These are phyloP conservation scores for Paramormyrops hopkinsi DNA, from an alignment of 2,797 vertebrate species.

Conservation along the genomic window DNA sequence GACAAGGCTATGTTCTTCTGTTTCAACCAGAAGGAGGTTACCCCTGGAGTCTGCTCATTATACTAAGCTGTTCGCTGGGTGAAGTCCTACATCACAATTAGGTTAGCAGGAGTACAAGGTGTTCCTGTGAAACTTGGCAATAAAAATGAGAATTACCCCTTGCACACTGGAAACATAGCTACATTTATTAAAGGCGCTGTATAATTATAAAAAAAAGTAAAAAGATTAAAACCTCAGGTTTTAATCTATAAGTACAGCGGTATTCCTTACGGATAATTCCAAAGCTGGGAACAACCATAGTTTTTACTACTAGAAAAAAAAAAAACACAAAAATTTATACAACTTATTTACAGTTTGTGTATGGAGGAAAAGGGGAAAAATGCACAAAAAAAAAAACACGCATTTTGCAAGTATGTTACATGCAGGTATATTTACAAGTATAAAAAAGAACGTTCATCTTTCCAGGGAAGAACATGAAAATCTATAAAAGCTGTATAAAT, in stretches of 20 bases:
- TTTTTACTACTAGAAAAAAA: constrained; percentile 7
- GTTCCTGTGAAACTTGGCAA: neutral
- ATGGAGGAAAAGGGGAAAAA: neutral
- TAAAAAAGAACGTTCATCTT: constrained; percentile 2
- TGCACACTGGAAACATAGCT: neutral
- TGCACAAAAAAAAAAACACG: neutral
- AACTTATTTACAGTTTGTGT: constrained; percentile 24
- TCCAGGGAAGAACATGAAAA: neutral
- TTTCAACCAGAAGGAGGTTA: neutral
- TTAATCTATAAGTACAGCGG: neutral
- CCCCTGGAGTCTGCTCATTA: neutral
- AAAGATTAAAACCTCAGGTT: constrained; percentile 4
- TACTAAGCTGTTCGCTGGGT: neutral
- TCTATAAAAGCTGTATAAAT: constrained; percentile 16
- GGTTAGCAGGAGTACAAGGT: neutral
- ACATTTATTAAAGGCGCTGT: constrained; percentile 11
- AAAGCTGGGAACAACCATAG: neutral
- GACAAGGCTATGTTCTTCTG: neutral
- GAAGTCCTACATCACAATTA: neutral
- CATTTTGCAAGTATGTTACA: constrained; percentile 1
- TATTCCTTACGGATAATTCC: neutral
- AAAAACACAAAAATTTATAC: constrained; percentile 2
- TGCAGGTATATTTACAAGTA: neutral
- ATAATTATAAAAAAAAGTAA: neutral
- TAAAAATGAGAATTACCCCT: neutral